Conservation (phyloP, 2,113 vertebrate genomes). For the Ictidomys tridecemlineatus region DNA sequence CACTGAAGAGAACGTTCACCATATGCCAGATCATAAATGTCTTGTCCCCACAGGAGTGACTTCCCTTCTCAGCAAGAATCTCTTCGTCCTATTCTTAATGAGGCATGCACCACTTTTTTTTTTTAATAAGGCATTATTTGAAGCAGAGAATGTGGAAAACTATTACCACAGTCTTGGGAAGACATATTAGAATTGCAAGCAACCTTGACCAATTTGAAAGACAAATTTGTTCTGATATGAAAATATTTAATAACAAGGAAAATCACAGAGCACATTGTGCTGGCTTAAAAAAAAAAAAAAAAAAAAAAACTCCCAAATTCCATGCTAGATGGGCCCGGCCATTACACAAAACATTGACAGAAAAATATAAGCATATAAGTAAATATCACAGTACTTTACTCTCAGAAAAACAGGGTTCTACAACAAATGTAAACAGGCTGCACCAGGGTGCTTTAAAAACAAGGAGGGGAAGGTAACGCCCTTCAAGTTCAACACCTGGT, state of each 20-base stretch:
- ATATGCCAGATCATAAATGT: constrained; percentile 72
- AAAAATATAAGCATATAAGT: background rate
- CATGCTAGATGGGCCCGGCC: background rate
- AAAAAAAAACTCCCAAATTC: background rate
- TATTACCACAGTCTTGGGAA: constrained; percentile 23
- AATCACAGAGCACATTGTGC: background rate
- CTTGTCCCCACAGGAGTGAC: constrained; percentile 14
- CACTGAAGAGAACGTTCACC: constrained; percentile 53
- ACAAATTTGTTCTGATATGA: constrained; percentile 61
- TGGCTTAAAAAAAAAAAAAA: background rate
- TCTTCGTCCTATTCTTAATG: constrained; percentile 65
- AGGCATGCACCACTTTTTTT: constrained; percentile 22
- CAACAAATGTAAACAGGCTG: background rate
- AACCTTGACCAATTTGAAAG: constrained; percentile 78
- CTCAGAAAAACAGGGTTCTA: background rate
- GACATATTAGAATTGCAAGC: constrained; percentile 60
- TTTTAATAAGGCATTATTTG: constrained; percentile 54
- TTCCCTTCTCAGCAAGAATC: constrained; percentile 65
- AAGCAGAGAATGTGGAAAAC: constrained; percentile 49
- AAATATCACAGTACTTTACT: background rate
- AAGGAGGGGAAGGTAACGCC: background rate
- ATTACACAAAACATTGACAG: background rate
- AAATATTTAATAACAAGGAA: constrained; percentile 65
- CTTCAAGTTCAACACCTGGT: background rate
- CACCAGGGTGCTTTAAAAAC: background rate